These are phyloP conservation scores for Heliconius hewitsoni DNA, from an alignment of 1,140 invertebrate genomes.

Conservation along the genomic window DNA sequence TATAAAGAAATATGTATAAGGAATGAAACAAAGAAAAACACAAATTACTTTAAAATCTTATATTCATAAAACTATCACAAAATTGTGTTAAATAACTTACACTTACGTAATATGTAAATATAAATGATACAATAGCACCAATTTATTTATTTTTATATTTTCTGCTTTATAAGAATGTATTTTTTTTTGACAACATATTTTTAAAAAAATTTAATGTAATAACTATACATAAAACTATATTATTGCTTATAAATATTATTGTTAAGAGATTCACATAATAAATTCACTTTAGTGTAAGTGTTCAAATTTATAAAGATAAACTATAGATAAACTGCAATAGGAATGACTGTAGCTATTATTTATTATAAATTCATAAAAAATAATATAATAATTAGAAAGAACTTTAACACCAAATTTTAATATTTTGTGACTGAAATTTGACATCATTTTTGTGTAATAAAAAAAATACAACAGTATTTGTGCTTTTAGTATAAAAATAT, in stretches of 20 bases:
- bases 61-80: slow-evolving; percentile 39
- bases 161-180: background rate
- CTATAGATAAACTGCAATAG: no score
- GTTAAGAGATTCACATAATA: slow-evolving; percentile 21
- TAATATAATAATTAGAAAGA: no score
- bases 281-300: background rate
- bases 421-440: no score
- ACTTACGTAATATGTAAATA: slow-evolving; percentile 19
- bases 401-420: no score
- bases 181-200: background rate
- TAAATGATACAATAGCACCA: slow-evolving; percentile 37
- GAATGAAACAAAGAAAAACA: background rate
- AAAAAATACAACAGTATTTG: no score
- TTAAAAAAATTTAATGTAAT: background rate
- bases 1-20: background rate
- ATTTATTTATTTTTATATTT: slow-evolving; percentile 7
- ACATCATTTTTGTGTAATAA: no score
- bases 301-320: no score
- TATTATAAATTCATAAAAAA: no score
- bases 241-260: slow-evolving; percentile 26
- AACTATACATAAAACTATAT: background rate
- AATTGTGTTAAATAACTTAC: slow-evolving; percentile 30
- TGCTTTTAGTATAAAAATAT: no score
- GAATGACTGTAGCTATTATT: no score
- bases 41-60: slow-evolving; percentile 10